A percentile compares a stretch with the other conserved stretches of the same genome.
These are phyloP conservation scores for Ypsolopha sequella DNA, from an alignment of 2,888 invertebrate species.

Conservation along the genomic window DNA sequence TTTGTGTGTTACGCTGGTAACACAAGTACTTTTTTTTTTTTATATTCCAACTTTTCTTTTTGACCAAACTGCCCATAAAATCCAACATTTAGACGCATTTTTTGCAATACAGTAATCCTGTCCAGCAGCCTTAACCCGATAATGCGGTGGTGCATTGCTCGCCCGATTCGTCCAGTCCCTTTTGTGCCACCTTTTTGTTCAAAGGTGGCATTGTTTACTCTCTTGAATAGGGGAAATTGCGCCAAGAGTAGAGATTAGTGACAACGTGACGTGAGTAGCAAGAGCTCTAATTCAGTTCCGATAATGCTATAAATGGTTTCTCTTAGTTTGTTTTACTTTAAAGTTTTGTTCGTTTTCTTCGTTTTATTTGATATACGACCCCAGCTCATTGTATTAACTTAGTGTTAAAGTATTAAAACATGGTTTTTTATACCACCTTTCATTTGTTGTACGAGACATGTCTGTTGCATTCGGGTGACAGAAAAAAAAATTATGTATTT, in stretches of 20 bases:
- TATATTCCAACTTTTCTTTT: too few species aligned
- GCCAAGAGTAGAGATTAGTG: slow-evolving; percentile 62
- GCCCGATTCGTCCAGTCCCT: slow-evolving; percentile 50
- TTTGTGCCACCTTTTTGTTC: slow-evolving; percentile 61
- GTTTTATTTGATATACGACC: background rate
- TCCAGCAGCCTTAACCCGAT: slow-evolving; percentile 26
- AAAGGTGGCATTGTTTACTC: slow-evolving; percentile 64
- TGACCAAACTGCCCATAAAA: too few species aligned
- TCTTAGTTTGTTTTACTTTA: background rate
- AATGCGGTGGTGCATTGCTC: slow-evolving; percentile 35
- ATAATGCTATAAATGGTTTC: slow-evolving; percentile 23
- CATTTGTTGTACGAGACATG: too few species aligned
- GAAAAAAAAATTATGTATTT: too few species aligned
- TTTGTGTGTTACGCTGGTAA: too few species aligned
- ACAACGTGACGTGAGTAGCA: slow-evolving; percentile 56
- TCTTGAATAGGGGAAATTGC: slow-evolving; percentile 54
- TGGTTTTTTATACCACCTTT: too few species aligned
- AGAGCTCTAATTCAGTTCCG: slow-evolving; percentile 42
- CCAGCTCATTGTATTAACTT: too few species aligned
- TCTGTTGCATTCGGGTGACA: too few species aligned
- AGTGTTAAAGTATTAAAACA: too few species aligned
- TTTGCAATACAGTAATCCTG: too few species aligned
- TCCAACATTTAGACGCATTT: too few species aligned
- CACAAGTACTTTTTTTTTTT: too few species aligned
- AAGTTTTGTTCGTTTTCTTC: background rate